phyloP scores from a whole-genome alignment of 2,797 vertebrate species.

The Amphiprion clarkii region DNA sequence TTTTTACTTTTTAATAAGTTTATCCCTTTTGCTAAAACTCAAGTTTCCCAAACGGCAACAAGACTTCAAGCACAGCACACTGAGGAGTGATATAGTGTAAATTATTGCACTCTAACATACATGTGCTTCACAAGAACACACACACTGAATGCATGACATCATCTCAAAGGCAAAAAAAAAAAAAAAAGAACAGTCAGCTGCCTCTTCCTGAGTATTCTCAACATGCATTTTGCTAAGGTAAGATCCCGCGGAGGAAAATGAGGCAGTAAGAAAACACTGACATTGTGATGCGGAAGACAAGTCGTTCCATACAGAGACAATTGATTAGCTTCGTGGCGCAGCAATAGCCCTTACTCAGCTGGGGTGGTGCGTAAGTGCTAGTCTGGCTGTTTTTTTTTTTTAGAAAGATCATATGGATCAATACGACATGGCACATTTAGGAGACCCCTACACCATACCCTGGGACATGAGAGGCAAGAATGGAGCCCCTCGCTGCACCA shows the following conservation, averaged over 20 bases:
- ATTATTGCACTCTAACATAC: background rate
- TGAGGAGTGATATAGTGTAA: background rate
- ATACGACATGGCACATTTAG: conserved; percentile 83
- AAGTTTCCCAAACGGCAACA: background rate
- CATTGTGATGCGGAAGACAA: conserved; percentile 72
- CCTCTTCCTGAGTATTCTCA: background rate
- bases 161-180: conserved; percentile 9
- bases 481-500: conserved; percentile 58
- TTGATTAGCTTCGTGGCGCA: conserved; percentile 80
- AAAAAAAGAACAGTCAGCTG: background rate
- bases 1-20: background rate
- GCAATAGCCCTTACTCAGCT: conserved; percentile 85
- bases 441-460: conserved; percentile 68
- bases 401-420: conserved; percentile 72
- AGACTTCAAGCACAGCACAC: background rate
- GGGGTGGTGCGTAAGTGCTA: conserved; percentile 67
- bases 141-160: conserved; percentile 10
- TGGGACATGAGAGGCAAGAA: conserved; percentile 63
- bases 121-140: background rate
- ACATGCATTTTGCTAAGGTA: conserved; percentile 43
- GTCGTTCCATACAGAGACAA: conserved; percentile 77
- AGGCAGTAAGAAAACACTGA: conserved; percentile 59
- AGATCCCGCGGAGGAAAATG: conserved; percentile 53
- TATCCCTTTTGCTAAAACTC: background rate
- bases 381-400: conserved; percentile 70